Conservation (phyloP, 2,113 vertebrate species). For the Epinephelus cyanopodus region DNA sequence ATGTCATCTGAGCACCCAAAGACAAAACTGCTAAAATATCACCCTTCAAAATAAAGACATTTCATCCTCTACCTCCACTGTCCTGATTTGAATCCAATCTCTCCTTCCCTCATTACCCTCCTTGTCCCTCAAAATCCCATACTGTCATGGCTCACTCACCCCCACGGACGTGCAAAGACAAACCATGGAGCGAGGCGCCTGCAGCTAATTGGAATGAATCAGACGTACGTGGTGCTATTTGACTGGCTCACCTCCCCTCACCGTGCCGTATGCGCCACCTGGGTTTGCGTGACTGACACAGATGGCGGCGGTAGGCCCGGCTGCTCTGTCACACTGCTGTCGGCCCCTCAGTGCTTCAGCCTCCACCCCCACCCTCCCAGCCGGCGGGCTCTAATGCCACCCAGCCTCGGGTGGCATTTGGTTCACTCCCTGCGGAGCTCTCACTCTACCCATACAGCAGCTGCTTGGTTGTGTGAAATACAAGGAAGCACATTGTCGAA, state of each 20-base stretch:
- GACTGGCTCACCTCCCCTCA: constrained; percentile 17
- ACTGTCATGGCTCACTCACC: constrained; percentile 52
- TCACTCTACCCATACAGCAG: constrained; percentile 30
- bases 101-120: constrained; percentile 68
- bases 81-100: constrained; percentile 64
- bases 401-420: constrained; percentile 28
- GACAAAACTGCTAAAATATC: constrained; percentile 42
- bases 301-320: constrained; percentile 69
- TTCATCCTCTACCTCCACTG: constrained; percentile 54
- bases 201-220: constrained; percentile 60
- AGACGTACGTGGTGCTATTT: constrained; percentile 42
- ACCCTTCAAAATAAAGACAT: constrained; percentile 61
- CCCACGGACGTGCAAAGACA: constrained; percentile 32
- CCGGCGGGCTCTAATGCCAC: constrained; percentile 12
- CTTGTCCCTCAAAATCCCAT: constrained; percentile 60
- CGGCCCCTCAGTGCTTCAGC: constrained; percentile 12
- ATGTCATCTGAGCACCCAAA: neutral
- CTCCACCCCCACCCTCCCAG: neutral
- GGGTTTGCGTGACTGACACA: constrained; percentile 66
- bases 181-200: constrained; percentile 20
- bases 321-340: constrained; percentile 52
- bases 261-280: constrained; percentile 42
- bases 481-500: constrained; percentile 1
- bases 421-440: constrained; percentile 35
- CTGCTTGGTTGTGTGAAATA: constrained; percentile 39